Base-by-base conservation (phyloP, 92 coral and sea anemone species). In the Pocillopora meandrina region DNA sequence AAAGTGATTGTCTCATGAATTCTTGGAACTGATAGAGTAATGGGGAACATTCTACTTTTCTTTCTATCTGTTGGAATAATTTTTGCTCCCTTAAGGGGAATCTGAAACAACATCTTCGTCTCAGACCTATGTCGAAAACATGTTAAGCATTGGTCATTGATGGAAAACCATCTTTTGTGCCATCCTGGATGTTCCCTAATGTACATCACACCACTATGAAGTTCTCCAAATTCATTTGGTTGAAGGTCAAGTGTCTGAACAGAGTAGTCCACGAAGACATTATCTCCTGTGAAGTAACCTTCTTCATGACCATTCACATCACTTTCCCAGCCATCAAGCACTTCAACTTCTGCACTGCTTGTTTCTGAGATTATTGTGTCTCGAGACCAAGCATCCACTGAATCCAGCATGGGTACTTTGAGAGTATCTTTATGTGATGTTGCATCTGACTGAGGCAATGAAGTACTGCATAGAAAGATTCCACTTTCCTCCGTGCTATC, bases 181-280 rank as follows among this genome's bases (percentile, higher is more conserved):
- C 97, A 93, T 26, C 95, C 97, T 52, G 97, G 95, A 31, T 90
- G 93, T 75, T 93, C 95, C 66, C 97, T 85, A 34, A 93, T 90
- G 82, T 93, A 93, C 85, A 93, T 62, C 10, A 79, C 84, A 18
- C 97, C 93, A 69, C 85, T 78, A 49, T 91, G 89, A 61, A 93
- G 74, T 71, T 91, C 97, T 20, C 95, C 97, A 33, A 82, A 77
- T 60, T 91, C 95, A 74, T 93, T 93, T 12, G 95, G 97, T 60
- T 89, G 88, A 33, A 93, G 72, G 26, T 89, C 78, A 61, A 87
- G 79, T 76, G 89, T 82, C 15, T 92, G 91, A 65, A 87, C 72
- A 42, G 79, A 56, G 34, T n/a, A 83, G 58, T 93, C 97, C 62
- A 87, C 79, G 74, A 85, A 81, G 18, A 90, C 84, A 79, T 93